Conservation (phyloP, 2,888 invertebrate genomes). For the Lepeophtheirus nordmannii region DNA sequence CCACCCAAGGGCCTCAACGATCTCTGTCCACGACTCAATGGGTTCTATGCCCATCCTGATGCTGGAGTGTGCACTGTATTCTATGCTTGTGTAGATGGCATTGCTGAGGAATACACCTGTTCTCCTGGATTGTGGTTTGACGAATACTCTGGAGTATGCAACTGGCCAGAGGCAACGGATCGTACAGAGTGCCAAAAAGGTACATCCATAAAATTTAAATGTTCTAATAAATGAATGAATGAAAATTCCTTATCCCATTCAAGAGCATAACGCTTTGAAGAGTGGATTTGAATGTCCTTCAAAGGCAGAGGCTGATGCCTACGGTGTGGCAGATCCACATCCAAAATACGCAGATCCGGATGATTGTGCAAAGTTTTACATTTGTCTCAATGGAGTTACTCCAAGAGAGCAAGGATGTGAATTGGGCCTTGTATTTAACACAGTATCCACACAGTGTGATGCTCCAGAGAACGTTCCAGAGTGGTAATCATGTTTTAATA, state of each 20-base stretch:
- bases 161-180: conserved; percentile 67
- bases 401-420: conserved; percentile 75
- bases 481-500: conserved; percentile 12
- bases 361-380: conserved; percentile 82
- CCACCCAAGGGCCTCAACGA: conserved; percentile 26
- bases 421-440: conserved; percentile 79
- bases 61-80: conserved; percentile 63
- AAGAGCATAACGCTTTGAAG: not conserved
- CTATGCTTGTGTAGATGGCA: conserved; percentile 72
- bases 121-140: conserved; percentile 79
- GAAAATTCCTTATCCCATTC: conserved; percentile 24
- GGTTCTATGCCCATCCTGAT: conserved; percentile 79
- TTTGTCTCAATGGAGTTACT: conserved; percentile 66
- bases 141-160: conserved; percentile 71
- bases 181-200: conserved; percentile 50
- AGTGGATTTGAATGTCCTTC: conserved; percentile 75
- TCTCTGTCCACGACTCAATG: conserved; percentile 63
- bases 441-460: conserved; percentile 64
- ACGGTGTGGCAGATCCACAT: conserved; percentile 58
- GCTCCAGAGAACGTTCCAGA: conserved; percentile 57
- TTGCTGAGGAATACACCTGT: conserved; percentile 55
- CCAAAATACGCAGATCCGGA: conserved; percentile 69
- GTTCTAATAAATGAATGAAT: conserved; percentile 34
- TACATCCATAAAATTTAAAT: conserved; percentile 11
- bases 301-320: conserved; percentile 46